Percentiles rank a stretch among this genome's conserved stretches.
phyloP scores from a whole-genome alignment of 2,797 vertebrate species.

The Pseudochromis fuscus region DNA sequence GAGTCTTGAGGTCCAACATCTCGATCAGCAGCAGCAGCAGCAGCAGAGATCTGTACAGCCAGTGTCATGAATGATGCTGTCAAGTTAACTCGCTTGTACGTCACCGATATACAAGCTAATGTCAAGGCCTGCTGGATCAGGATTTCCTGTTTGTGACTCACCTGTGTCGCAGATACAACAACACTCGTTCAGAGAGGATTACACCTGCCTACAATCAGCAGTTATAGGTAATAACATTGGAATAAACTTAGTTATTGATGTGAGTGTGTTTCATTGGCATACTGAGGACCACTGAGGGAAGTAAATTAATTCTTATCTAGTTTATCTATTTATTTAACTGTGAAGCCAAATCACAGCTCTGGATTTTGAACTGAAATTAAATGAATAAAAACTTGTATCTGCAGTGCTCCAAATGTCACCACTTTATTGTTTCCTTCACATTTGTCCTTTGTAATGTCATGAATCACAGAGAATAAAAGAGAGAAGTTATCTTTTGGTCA shows the following conservation, averaged over 20 bases:
- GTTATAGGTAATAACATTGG: not conserved
- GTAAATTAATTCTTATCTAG: not conserved
- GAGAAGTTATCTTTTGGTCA: constrained; percentile 22
- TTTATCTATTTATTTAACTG: not conserved
- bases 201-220: not conserved
- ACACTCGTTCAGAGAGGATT: not conserved
- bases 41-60: constrained; percentile 5
- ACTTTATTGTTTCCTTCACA: constrained; percentile 15
- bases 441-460: constrained; percentile 42
- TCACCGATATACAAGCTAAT: constrained; percentile 27
- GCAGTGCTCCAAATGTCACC: not conserved
- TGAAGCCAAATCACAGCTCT: not conserved
- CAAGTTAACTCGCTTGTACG: not conserved
- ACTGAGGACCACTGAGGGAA: not conserved
- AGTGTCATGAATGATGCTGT: not conserved
- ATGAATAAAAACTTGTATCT: not conserved
- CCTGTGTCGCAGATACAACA: not conserved
- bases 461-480: constrained; percentile 31
- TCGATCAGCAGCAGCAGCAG: not conserved
- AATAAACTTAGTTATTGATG: not conserved
- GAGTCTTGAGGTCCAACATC: not conserved
- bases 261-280: not conserved
- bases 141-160: not conserved
- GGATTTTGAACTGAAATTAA: not conserved
- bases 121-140: constrained; percentile 21